Evolutionary conservation across 2,113 vertebrate genomes (phyloP).

Genomic region (Solenodon paradoxus): DNA sequence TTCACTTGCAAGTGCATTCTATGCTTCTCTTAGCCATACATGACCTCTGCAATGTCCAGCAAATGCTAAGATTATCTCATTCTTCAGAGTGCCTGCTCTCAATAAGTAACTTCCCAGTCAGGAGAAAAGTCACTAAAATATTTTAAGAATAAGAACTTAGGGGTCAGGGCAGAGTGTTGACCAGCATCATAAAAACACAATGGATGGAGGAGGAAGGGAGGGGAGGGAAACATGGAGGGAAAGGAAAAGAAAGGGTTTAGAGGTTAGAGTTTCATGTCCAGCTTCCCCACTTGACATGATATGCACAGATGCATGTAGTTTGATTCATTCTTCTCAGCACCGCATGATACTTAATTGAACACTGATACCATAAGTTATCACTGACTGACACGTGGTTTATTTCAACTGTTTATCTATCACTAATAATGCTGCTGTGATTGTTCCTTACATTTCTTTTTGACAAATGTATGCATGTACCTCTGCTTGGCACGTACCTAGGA

Average conservation of each 20-base stretch:
- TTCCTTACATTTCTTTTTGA: neutral
- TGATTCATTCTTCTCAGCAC: neutral
- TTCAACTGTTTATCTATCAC: neutral
- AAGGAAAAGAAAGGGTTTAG: neutral
- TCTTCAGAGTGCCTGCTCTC: neutral
- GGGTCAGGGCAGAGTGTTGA: no score
- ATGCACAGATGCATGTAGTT: neutral
- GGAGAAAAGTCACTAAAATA: neutral
- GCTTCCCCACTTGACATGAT: neutral
- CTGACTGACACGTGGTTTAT: neutral
- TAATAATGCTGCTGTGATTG: neutral
- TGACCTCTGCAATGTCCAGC: no score
- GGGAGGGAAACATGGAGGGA: no score
- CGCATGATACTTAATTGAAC: neutral
- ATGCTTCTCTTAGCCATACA: rapidly evolving
- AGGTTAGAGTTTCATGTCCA: no score
- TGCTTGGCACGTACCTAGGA: neutral
- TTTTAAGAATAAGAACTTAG: neutral
- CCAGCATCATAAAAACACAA: neutral
- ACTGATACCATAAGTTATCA: neutral
- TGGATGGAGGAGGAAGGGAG: neutral
- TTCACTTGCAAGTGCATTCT: no score
- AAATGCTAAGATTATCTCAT: neutral
- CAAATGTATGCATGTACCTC: neutral
- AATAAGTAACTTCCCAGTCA: no score